Conservation (phyloP, 2,113 vertebrate genomes). For the Tinamus guttatus region DNA sequence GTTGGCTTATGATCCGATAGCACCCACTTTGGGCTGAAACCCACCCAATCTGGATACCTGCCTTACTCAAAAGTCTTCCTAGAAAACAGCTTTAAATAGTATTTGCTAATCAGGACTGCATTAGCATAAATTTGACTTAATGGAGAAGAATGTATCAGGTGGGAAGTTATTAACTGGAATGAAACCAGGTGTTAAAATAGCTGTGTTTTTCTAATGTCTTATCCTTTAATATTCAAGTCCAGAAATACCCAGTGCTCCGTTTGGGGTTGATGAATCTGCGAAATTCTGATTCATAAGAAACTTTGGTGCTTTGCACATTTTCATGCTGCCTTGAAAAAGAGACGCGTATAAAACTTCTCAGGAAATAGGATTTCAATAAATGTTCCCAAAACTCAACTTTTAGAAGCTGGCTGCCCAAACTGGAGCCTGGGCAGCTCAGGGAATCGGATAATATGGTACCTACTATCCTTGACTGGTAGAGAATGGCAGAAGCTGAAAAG, state of each 20-base stretch:
- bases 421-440: rapidly evolving
- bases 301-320: neutral
- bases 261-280: neutral
- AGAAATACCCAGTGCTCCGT: neutral
- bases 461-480: neutral
- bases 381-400: neutral
- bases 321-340: neutral
- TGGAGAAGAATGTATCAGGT: constrained; percentile 3
- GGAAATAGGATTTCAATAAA: neutral
- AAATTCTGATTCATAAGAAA: neutral
- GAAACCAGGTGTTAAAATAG: constrained; percentile 61
- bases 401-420: neutral
- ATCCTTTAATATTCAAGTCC: neutral
- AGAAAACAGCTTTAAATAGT: constrained; percentile 54
- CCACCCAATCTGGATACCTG: neutral
- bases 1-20: neutral
- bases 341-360: neutral
- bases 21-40: neutral
- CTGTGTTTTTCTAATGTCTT: neutral
- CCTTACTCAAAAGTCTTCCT: constrained; percentile 1
- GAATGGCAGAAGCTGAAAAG: neutral
- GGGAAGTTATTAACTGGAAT: constrained; percentile 42
- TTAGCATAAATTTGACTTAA: constrained; percentile 68
- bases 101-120: constrained; percentile 49
- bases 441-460: neutral